A percentile compares a stretch with the other conserved stretches of the same genome.
phyloP scores from a whole-genome alignment of 2,888 invertebrate genomes.

The Temnothorax unifasciatus region DNA sequence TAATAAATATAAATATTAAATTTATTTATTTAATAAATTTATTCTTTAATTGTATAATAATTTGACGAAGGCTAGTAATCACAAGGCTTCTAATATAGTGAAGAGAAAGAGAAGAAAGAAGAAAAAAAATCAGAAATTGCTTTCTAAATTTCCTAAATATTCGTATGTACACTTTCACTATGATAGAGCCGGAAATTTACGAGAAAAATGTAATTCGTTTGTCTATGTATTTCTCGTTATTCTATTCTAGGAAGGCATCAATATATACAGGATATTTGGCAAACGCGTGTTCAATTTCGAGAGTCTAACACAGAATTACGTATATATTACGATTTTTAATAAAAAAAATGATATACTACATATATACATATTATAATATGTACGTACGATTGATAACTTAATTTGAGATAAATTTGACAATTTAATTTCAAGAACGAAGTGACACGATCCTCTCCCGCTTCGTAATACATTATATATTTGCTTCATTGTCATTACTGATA shows the following conservation, averaged over 20 bases:
- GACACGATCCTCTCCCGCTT: not conserved
- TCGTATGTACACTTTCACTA: not conserved
- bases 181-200: too few species aligned
- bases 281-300: not conserved
- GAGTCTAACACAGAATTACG: not conserved
- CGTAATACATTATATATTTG: not conserved
- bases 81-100: not conserved
- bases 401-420: not conserved
- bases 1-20: not conserved
- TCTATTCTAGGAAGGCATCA: not conserved
- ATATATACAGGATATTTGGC: not conserved
- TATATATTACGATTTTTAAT: not conserved
- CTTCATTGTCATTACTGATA: conserved; percentile 2
- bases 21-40: not conserved
- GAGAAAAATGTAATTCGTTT: too few species aligned
- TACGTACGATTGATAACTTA: not conserved
- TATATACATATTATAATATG: not conserved
- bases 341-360: not conserved
- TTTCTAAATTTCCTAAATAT: not conserved
- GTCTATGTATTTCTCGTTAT: too few species aligned
- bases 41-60: not conserved
- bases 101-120: not conserved
- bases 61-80: not conserved
- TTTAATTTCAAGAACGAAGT: not conserved
- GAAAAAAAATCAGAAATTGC: not conserved